Evolutionary conservation across 1,140 invertebrate species (phyloP).

Genomic region (Trissolcus basalis): DNA sequence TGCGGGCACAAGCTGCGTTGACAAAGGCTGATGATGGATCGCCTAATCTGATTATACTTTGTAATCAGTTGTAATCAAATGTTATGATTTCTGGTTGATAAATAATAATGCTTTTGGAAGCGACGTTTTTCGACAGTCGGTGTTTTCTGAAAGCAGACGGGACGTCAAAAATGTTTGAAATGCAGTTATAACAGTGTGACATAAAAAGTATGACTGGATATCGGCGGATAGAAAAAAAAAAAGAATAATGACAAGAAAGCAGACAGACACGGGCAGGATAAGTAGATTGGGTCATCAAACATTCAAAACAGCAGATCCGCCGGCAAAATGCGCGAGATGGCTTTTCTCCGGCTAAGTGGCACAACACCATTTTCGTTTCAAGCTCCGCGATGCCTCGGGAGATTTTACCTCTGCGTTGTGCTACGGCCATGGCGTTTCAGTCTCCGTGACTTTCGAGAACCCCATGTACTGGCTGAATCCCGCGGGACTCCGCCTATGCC

Average conservation of each 20-base stretch:
- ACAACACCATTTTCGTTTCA: conserved; percentile 71
- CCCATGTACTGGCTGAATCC: conserved; percentile 53
- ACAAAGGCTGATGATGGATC: too few species aligned
- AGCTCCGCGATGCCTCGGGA: conserved; percentile 62
- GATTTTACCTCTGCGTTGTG: conserved; percentile 55
- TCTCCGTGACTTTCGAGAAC: conserved; percentile 66
- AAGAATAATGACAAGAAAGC: conserved; percentile 47
- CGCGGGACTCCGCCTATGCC: conserved; percentile 60
- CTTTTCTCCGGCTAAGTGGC: conserved; percentile 65
- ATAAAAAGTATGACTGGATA: conserved; percentile 35
- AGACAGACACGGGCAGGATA: conserved; percentile 39
- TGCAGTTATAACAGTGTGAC: not conserved
- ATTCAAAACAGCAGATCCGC: conserved; percentile 61
- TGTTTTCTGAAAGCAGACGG: too few species aligned
- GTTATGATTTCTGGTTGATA: too few species aligned
- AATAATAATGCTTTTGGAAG: too few species aligned
- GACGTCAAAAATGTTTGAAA: too few species aligned
- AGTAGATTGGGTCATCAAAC: conserved; percentile 62
- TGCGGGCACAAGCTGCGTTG: too few species aligned
- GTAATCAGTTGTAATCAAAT: not conserved
- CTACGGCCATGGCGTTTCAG: conserved; percentile 46
- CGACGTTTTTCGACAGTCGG: too few species aligned
- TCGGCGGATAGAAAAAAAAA: conserved; percentile 35
- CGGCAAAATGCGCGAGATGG: conserved; percentile 55
- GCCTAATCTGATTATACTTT: not conserved